Conservation (phyloP, 2,113 vertebrate genomes). For the Gnathonemus longibarbis region DNA sequence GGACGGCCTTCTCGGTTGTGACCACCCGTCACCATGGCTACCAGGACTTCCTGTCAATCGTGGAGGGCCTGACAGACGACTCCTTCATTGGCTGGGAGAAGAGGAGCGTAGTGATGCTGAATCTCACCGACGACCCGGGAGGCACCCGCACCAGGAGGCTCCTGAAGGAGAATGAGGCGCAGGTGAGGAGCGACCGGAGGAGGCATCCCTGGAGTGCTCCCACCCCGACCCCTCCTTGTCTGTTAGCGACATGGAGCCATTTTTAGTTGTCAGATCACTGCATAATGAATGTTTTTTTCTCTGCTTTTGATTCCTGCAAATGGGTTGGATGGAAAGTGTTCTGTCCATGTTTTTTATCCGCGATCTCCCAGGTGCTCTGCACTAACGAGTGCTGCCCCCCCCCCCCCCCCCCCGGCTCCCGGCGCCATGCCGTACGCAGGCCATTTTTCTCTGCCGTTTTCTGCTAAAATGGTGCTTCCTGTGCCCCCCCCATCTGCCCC, state of each 20-base stretch:
- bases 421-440: neutral
- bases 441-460: neutral
- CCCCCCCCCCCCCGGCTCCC: neutral
- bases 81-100: constrained; percentile 94
- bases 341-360: constrained; percentile 38
- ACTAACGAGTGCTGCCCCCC: neutral
- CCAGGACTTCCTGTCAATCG: constrained; percentile 81
- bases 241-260: constrained; percentile 27
- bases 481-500: constrained; percentile 33
- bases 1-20: constrained; percentile 86
- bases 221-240: constrained; percentile 11
- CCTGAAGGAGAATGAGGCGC: constrained; percentile 81
- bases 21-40: constrained; percentile 84
- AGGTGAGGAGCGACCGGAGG: constrained; percentile 67
- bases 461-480: neutral
- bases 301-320: constrained; percentile 48
- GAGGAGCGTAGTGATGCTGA: constrained; percentile 83
- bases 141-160: constrained; percentile 70
- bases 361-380: constrained; percentile 36
- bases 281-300: constrained; percentile 40
- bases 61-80: constrained; percentile 85
- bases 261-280: constrained; percentile 52
- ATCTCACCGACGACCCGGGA: constrained; percentile 77
- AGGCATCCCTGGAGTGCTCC: constrained; percentile 27
- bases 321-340: constrained; percentile 54